Evolutionary conservation across 2,888 invertebrate species (phyloP), one percentile per base, ranked within the genome.

Genomic region (Adineta ricciae): DNA sequence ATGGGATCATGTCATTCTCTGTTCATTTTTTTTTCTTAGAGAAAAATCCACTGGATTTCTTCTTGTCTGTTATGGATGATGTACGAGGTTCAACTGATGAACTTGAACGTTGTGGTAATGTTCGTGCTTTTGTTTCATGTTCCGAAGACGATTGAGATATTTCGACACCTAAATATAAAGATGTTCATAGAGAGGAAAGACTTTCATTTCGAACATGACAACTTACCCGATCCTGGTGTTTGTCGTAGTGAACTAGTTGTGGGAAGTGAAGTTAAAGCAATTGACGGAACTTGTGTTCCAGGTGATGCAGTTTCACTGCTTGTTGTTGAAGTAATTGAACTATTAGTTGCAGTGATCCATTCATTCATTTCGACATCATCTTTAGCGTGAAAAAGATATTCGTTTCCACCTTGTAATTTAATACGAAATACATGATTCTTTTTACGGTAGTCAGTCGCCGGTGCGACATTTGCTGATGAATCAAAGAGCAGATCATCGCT

Each of bases 381-480:
- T 91, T 95, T 95, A 89, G 96, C 96, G 92, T 99, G 98, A 93
- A 98, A 95, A 91, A 99, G 93, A 92, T 95, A 97, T 92, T 98
- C 97, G 84, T 95, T 96, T 89, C 98, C 99, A 90, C 93, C 94
- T 88, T 94, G 93, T 92, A 96, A 92, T 91, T 95, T 96, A 89
- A 97, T 93, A 92, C 97, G 94, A 93, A 99, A 96, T 89, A 99
- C 99, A 91, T 97, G 95, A 92, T 97, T 97, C 93, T 96, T 96
- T 93, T 99, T 99, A 88, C 95, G 96, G 92, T 99, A 99, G 92
- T 99, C 98, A 88, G 93, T 93, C 88, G 98, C 97, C 88, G 96
- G 93, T 88, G 94, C 94, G 86, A 72, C 83, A 83, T 56, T 82
- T 4, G 84, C 46, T 19, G 83, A 83, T 49, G 21, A 9, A 83